Percentiles rank a stretch among this genome's conserved stretches.
phyloP scores from a whole-genome alignment of 1,140 invertebrate genomes.

The Caerostris darwini region DNA sequence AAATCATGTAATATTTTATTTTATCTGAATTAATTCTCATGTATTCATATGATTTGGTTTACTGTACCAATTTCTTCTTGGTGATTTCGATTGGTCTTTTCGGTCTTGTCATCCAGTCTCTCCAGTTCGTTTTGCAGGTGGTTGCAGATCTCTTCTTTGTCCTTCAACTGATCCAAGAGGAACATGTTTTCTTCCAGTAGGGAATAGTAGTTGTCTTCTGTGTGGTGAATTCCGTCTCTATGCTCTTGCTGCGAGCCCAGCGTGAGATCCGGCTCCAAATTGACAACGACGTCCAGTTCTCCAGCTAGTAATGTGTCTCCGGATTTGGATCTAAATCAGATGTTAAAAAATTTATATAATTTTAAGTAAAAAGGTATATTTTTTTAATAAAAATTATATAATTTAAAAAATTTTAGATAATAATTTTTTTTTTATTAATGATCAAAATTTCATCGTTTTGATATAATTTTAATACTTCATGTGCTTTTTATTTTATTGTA shows the following conservation, averaged over 20 bases:
- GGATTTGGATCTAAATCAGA: constrained; percentile 63
- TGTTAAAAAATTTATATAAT: too few species aligned
- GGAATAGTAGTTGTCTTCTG: constrained; percentile 76
- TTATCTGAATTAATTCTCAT: too few species aligned
- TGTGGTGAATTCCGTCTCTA: constrained; percentile 21
- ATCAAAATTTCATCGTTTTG: too few species aligned
- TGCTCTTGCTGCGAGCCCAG: not conserved
- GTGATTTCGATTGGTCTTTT: constrained; percentile 80
- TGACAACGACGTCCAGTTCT: not conserved
- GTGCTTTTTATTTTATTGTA: too few species aligned
- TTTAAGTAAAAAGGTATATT: too few species aligned
- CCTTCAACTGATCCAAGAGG: constrained; percentile 82
- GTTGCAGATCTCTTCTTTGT: constrained; percentile 83
- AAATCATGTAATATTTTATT: too few species aligned
- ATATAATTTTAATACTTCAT: too few species aligned
- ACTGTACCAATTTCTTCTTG: constrained; percentile 81
- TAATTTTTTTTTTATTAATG: too few species aligned
- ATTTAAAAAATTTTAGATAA: too few species aligned
- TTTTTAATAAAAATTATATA: too few species aligned
- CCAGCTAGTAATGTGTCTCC: constrained; percentile 60
- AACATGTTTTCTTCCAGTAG: constrained; percentile 84
- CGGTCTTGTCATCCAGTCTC: constrained; percentile 81
- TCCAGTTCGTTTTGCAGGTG: constrained; percentile 82
- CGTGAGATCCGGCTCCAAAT: not conserved
- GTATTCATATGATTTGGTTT: too few species aligned